Evolutionary conservation across 2,797 vertebrate genomes (phyloP).

Genomic region (Xyrichtys novacula): DNA sequence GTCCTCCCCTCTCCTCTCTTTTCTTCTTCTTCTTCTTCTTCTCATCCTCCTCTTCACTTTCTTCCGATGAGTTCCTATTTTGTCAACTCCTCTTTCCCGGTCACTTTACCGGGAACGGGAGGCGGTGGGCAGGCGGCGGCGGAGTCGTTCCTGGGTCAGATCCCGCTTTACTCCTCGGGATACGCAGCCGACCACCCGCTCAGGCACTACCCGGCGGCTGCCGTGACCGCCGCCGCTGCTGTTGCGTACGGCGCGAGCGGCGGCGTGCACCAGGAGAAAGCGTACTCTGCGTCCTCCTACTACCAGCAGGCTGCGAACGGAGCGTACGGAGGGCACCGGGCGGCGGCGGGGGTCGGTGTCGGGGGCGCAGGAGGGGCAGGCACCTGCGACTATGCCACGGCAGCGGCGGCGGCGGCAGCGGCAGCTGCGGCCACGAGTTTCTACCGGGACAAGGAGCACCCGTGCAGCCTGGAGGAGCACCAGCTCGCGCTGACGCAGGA

Average conservation of each 20-base stretch:
- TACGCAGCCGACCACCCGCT: constrained; percentile 94
- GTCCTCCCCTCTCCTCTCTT: constrained; percentile 59
- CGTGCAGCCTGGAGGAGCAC: constrained; percentile 88
- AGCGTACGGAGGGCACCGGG: constrained; percentile 86
- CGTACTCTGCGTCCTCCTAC: constrained; percentile 84
- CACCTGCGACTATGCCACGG: constrained; percentile 91
- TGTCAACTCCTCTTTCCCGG: constrained; percentile 99
- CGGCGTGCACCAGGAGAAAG: constrained; percentile 72
- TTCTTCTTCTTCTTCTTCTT: constrained; percentile 22
- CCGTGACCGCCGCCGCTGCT: constrained; percentile 88
- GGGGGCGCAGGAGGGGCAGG: constrained; percentile 74
- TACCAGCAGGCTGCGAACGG: constrained; percentile 90
- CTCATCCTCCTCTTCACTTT: constrained; percentile 66
- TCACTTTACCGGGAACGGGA: constrained; percentile 89
- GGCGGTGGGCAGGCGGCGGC: constrained; percentile 86
- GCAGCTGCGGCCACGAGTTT: constrained; percentile 81
- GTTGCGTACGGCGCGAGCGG: constrained; percentile 85
- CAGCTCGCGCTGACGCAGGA: constrained; percentile 87
- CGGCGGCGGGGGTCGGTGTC: constrained; percentile 51
- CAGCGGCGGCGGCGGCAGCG: constrained; percentile 64
- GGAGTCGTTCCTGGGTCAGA: constrained; percentile 96
- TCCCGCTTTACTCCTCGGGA: constrained; percentile 96
- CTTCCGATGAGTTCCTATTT: constrained; percentile 99
- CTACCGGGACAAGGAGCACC: constrained; percentile 93
- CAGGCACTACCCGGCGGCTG: constrained; percentile 91